Percentiles rank a stretch among this genome's conserved stretches.
Evolutionary conservation across 2,113 vertebrate species (phyloP).

Genomic region (Callaeas wilsoni): DNA sequence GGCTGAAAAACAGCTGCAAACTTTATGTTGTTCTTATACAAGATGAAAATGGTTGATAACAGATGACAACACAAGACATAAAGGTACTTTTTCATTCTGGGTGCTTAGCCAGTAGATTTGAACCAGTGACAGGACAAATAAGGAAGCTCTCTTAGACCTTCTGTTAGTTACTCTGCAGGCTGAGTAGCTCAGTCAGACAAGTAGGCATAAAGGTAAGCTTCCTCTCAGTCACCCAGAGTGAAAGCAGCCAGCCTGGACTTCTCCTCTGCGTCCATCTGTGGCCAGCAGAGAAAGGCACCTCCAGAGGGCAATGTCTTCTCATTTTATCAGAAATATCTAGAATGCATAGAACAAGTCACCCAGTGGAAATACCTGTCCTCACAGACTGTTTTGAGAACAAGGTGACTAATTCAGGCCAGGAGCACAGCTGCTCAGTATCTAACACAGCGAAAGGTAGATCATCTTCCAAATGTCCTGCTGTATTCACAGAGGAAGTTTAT

Average conservation of each 20-base stretch:
- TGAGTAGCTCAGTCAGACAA: background rate
- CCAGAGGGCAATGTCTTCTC: slow-evolving; percentile 47
- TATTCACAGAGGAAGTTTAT: background rate
- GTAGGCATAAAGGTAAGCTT: background rate
- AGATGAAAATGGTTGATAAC: background rate
- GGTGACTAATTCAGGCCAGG: background rate
- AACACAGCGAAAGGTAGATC: background rate
- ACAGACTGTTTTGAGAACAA: background rate
- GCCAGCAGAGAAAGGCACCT: slow-evolving; percentile 1
- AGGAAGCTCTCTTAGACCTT: background rate
- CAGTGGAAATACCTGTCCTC: background rate
- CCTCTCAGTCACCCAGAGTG: background rate
- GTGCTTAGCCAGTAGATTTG: background rate
- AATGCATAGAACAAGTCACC: background rate
- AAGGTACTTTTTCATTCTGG: background rate
- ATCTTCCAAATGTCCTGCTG: background rate
- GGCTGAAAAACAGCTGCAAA: background rate
- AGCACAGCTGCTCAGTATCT: background rate
- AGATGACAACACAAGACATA: background rate
- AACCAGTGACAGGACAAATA: background rate
- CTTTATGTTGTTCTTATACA: background rate
- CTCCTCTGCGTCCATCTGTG: background rate
- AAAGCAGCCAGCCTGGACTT: background rate
- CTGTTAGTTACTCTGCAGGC: background rate
- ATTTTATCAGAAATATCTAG: background rate